A percentile compares a stretch with the other conserved stretches of the same genome.
Conservation (phyloP, 2,113 vertebrate genomes). For the Gallinago media region DNA sequence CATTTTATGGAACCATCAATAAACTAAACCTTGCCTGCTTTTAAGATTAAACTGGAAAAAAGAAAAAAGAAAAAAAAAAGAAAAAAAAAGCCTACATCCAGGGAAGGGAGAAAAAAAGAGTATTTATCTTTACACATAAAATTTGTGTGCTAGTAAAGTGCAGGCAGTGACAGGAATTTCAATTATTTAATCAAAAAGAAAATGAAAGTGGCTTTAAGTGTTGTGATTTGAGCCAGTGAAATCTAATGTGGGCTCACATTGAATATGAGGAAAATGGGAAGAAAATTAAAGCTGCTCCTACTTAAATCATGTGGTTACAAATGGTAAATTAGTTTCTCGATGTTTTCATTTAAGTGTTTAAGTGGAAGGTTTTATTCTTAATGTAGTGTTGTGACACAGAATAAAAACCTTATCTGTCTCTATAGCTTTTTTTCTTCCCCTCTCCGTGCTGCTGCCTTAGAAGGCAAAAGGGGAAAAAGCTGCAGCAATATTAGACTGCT, state of each 20-base stretch:
- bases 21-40: slow-evolving; percentile 85
- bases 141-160: slow-evolving; percentile 92
- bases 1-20: slow-evolving; percentile 87
- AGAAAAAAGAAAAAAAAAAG: rapidly evolving
- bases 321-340: slow-evolving; percentile 99
- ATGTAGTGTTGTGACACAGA: slow-evolving; percentile 89
- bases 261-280: slow-evolving; percentile 97
- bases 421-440: slow-evolving; percentile 14
- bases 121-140: slow-evolving; percentile 83
- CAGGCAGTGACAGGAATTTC: slow-evolving; percentile 99
- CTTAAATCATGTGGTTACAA: slow-evolving; percentile 99
- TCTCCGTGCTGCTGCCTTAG: slow-evolving; percentile 54
- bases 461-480: slow-evolving; percentile 65
- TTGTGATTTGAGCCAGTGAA: slow-evolving; percentile 98
- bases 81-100: background rate
- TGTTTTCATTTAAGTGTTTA: slow-evolving; percentile 99
- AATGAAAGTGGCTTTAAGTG: slow-evolving; percentile 99
- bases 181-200: slow-evolving; percentile 99
- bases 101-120: slow-evolving; percentile 47
- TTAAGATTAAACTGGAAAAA: slow-evolving; percentile 69
- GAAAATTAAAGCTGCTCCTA: slow-evolving; percentile 97
- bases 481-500: slow-evolving; percentile 63
- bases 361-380: slow-evolving; percentile 99
- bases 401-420: slow-evolving; percentile 79
- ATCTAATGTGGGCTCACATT: slow-evolving; percentile 96